Percentiles rank a stretch among this genome's conserved stretches.
These are phyloP conservation scores for Sus cebifrons DNA, from an alignment of 2,797 vertebrate species.

Conservation along the genomic window DNA sequence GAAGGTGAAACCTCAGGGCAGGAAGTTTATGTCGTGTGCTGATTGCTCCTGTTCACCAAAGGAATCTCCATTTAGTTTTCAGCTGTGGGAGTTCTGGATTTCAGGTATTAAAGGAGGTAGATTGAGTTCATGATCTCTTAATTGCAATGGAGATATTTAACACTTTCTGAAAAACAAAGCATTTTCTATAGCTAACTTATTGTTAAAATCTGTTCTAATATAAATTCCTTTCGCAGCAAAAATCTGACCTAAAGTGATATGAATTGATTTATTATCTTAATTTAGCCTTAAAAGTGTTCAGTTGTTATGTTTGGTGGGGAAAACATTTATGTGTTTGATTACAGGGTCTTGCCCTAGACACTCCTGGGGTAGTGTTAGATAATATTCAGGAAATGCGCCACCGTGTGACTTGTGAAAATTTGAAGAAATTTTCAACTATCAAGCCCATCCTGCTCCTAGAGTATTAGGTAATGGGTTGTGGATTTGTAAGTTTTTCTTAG, in stretches of 20 bases:
- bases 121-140: neutral
- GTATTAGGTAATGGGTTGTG: neutral
- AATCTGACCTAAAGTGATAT: conserved; percentile 35
- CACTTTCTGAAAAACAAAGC: conserved; percentile 7
- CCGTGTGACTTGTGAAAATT: neutral
- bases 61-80: neutral
- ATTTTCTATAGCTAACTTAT: neutral
- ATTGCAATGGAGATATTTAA: conserved; percentile 5
- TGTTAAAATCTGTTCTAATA: conserved; percentile 18
- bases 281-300: neutral
- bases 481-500: neutral
- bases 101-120: conserved; percentile 25
- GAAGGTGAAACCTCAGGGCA: neutral
- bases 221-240: conserved; percentile 34
- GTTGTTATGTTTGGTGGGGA: conserved; percentile 23
- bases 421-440: neutral
- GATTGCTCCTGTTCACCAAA: neutral
- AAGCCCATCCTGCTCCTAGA: neutral
- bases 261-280: conserved; percentile 43
- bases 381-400: neutral
- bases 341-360: neutral
- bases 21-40: neutral
- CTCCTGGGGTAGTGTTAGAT: neutral
- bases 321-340: conserved; percentile 32
- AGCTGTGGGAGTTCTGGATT: neutral